phyloP scores from a whole-genome alignment of 2,113 vertebrate genomes.

The Lathamus discolor region DNA sequence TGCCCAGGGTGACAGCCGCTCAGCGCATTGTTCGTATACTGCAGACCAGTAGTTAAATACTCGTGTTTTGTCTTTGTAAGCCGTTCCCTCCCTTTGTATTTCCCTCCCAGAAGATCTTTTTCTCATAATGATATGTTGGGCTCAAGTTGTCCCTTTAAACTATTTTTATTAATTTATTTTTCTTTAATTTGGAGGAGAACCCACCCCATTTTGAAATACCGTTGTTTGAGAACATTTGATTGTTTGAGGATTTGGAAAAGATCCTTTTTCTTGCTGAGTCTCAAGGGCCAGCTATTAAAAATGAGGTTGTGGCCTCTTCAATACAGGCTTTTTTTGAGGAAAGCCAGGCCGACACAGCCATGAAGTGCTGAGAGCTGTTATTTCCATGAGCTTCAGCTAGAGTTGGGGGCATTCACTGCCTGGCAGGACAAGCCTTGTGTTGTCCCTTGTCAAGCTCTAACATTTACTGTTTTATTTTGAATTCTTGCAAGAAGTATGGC shows the following conservation, averaged over 20 bases:
- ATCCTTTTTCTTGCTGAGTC: neutral
- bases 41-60: neutral
- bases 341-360: neutral
- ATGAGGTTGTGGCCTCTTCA: neutral
- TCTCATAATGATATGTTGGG: neutral
- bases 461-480: neutral
- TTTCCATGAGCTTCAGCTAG: neutral
- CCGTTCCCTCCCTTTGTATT: neutral
- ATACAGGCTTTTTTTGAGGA: neutral
- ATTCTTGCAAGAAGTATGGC: neutral
- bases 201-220: neutral
- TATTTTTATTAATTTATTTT: neutral
- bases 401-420: neutral
- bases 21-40: rapidly evolving
- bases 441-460: neutral
- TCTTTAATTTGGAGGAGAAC: neutral
- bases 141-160: neutral
- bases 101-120: neutral
- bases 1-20: neutral
- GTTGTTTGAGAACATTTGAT: neutral
- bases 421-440: neutral
- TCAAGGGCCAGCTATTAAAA: neutral
- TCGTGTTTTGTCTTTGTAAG: neutral
- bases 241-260: neutral
- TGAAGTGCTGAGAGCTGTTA: neutral